Conservation (phyloP, 2,888 invertebrate genomes). For the Eupithecia pulchellata region DNA sequence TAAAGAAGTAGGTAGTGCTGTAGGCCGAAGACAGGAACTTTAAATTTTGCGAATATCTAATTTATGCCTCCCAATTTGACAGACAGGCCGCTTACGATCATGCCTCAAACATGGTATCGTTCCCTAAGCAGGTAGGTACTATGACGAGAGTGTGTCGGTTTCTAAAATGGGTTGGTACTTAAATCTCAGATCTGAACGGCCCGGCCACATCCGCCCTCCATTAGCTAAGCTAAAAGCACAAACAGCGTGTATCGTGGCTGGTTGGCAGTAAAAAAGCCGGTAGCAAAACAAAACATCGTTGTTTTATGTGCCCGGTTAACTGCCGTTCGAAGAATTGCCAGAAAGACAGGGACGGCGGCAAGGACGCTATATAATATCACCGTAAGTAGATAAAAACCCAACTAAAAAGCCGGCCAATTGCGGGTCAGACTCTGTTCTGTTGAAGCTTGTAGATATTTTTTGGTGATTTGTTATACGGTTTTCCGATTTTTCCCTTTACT, state of each 20-base stretch:
- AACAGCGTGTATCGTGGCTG: slow-evolving; percentile 51
- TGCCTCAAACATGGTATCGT: background rate
- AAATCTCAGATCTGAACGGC: slow-evolving; percentile 37
- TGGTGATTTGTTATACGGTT: background rate
- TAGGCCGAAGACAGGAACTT: no score
- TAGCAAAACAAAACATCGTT: slow-evolving; percentile 43
- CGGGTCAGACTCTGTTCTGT: background rate
- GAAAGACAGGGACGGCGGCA: slow-evolving; percentile 11
- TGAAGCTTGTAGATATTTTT: background rate
- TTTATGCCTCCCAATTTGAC: no score
- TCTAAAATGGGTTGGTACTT: slow-evolving; percentile 24
- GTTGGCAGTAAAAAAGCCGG: slow-evolving; percentile 50
- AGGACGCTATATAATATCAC: background rate
- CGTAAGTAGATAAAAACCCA: background rate
- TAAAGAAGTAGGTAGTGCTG: no score
- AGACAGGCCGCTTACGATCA: no score
- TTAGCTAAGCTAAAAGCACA: slow-evolving; percentile 59
- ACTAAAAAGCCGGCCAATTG: background rate
- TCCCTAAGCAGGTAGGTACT: no score
- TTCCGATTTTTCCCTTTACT: background rate
- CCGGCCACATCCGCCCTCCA: slow-evolving; percentile 59
- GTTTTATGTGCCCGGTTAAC: slow-evolving; percentile 43
- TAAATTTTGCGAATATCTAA: no score
- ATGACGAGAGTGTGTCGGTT: background rate
- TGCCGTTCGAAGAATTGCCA: slow-evolving; percentile 44